Evolutionary conservation across 2,113 vertebrate genomes (phyloP), one percentile per base, ranked within the genome.

Genomic region (Engystomops pustulosus): DNA sequence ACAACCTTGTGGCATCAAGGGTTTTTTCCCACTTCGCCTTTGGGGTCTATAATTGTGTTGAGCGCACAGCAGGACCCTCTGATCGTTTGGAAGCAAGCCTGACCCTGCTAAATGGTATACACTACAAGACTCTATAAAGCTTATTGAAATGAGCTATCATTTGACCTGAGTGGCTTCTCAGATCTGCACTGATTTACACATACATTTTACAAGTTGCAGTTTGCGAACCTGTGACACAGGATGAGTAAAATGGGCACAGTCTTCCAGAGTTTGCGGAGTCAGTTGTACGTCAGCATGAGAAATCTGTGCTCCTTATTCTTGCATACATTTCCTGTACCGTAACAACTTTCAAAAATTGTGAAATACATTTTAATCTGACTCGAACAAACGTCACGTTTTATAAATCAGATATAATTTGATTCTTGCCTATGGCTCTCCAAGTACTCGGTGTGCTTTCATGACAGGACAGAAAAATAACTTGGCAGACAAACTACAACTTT

Each of bases 311-410:
- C 47, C 32, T 10, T 58, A 36, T 77, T n/a, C 30, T 38, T 41
- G 75, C 12, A 15, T 34, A 17, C 51, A 81, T 71, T 81, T 81
- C 79, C 79, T 69, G 36, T 82, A 6, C n/a, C n/a, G 36, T 27
- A 60, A 44, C 32, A 34, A 9, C 53, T 72, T 36, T 36, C 41
- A 12, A 25, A 14, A 34, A 36, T 60, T 72, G 69, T 60, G 36
- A 82, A 82, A 82, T 72, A 55, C 6, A 58, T 38, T 23, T 34
- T 2, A 55, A 77, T 77, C 34, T 58, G 20, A 55, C 18, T 1
- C n/a, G n/a, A n/a, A n/a, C n/a, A n/a, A n/a, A n/a, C n/a, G n/a
- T 36, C 8, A 47, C 3, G 3, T 38, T 71, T 34, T 15, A 25
- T 25, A 47, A 17, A 18, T 49, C 8, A 18, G 41, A 74, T 17